Evolutionary conservation across 2,797 vertebrate genomes (phyloP).

Genomic region (Pangasius macronema): DNA sequence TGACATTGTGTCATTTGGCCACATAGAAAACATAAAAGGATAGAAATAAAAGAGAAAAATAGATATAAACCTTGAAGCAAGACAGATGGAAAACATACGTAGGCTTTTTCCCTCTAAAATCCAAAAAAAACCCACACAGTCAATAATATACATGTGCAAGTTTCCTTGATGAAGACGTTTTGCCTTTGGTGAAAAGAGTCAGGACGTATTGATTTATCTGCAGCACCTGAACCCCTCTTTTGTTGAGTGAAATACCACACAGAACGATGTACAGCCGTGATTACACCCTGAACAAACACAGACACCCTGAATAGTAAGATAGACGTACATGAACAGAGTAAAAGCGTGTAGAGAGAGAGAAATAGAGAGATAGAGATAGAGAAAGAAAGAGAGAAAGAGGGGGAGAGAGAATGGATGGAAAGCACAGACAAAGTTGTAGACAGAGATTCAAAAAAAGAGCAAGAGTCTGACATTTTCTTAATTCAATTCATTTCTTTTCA

Average conservation of each 20-base stretch:
- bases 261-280: slow-evolving; percentile 17
- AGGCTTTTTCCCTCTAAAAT: not conserved
- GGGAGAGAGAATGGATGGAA: slow-evolving; percentile 1
- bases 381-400: not conserved
- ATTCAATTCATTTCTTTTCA: not conserved
- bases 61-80: slow-evolving; percentile 11
- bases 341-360: not conserved
- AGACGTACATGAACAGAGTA: slow-evolving; percentile 11
- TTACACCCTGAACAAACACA: slow-evolving; percentile 35
- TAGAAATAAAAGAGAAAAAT: not conserved
- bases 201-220: slow-evolving; percentile 51
- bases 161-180: slow-evolving; percentile 46
- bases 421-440: not conserved
- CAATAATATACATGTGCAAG: slow-evolving; percentile 27
- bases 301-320: slow-evolving; percentile 7
- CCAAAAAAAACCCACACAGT: not conserved
- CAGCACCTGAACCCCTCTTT: slow-evolving; percentile 66
- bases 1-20: not conserved
- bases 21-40: not conserved
- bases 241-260: slow-evolving; percentile 48
- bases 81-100: not conserved
- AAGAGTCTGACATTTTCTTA: not conserved
- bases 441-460: not conserved
- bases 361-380: slow-evolving; percentile 25
- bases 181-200: slow-evolving; percentile 42